Evolutionary conservation across 2,113 vertebrate genomes (phyloP).

Genomic region (Edolisoma coerulescens): DNA sequence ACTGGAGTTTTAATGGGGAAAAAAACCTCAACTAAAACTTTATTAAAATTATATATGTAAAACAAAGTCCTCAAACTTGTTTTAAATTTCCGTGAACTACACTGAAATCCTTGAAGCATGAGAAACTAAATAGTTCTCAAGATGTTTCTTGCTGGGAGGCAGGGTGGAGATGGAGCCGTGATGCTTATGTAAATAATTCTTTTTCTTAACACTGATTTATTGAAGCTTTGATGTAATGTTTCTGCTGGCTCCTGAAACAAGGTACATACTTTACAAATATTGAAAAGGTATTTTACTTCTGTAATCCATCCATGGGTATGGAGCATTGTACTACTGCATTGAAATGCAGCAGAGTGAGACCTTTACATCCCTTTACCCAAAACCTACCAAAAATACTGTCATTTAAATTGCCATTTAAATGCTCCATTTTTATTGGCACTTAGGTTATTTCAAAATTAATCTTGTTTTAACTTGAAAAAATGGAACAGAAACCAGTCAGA

Average conservation of each 20-base stretch:
- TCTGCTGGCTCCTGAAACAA: background rate
- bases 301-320: background rate
- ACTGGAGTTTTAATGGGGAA: background rate
- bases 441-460: background rate
- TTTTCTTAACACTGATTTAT: background rate
- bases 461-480: background rate
- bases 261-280: background rate
- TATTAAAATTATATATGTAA: background rate
- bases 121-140: slow-evolving; percentile 12
- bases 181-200: background rate
- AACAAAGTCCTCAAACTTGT: background rate
- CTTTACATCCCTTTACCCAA: background rate
- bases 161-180: slow-evolving; percentile 13
- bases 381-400: background rate
- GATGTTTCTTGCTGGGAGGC: slow-evolving; percentile 13
- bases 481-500: background rate
- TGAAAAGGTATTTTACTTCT: background rate
- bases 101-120: slow-evolving; percentile 9
- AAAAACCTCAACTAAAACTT: background rate
- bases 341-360: background rate
- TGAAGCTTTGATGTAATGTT: slow-evolving; percentile 20
- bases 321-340: background rate
- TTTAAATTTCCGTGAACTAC: background rate
- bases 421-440: background rate
- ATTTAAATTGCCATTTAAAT: background rate